Evolutionary conservation across 1,140 invertebrate species (phyloP).

Genomic region (Sinella curviseta): DNA sequence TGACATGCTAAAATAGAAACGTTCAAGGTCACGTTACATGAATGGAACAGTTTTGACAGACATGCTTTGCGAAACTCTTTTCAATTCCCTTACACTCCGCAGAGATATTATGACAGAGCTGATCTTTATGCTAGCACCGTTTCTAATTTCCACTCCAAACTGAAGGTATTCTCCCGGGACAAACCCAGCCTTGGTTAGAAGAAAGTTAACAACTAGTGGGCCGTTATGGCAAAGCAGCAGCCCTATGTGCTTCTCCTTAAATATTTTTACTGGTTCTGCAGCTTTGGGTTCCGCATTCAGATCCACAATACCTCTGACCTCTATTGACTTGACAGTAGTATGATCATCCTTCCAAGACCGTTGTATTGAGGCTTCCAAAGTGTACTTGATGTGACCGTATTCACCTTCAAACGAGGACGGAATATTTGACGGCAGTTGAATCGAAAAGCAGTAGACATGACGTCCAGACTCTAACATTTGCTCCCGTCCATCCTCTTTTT

Average conservation of each 20-base stretch:
- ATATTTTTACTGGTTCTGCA: slow-evolving; percentile 7
- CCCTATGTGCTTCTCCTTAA: slow-evolving; percentile 25
- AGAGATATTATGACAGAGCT: background rate
- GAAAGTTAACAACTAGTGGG: slow-evolving; percentile 19
- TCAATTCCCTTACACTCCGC: background rate
- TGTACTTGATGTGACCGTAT: slow-evolving; percentile 60
- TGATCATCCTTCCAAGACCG: slow-evolving; percentile 59
- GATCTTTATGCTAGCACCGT: background rate
- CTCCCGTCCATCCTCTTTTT: slow-evolving; percentile 27
- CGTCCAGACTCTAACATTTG: slow-evolving; percentile 55
- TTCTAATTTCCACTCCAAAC: slow-evolving; percentile 33
- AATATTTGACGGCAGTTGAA: slow-evolving; percentile 58
- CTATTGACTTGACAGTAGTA: slow-evolving; percentile 51
- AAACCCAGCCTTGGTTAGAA: slow-evolving; percentile 24
- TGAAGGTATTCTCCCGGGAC: slow-evolving; percentile 29
- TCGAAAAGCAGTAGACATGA: slow-evolving; percentile 59
- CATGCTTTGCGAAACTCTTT: too few species aligned
- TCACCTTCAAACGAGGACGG: slow-evolving; percentile 62
- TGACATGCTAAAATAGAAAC: slow-evolving; percentile 12
- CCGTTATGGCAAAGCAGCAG: slow-evolving; percentile 25
- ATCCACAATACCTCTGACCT: background rate
- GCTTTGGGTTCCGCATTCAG: background rate
- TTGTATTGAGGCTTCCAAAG: slow-evolving; percentile 61
- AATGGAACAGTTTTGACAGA: background rate
- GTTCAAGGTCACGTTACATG: too few species aligned